Conservation (phyloP, 2,888 invertebrate species). For the Ecliptopera silaceata region DNA sequence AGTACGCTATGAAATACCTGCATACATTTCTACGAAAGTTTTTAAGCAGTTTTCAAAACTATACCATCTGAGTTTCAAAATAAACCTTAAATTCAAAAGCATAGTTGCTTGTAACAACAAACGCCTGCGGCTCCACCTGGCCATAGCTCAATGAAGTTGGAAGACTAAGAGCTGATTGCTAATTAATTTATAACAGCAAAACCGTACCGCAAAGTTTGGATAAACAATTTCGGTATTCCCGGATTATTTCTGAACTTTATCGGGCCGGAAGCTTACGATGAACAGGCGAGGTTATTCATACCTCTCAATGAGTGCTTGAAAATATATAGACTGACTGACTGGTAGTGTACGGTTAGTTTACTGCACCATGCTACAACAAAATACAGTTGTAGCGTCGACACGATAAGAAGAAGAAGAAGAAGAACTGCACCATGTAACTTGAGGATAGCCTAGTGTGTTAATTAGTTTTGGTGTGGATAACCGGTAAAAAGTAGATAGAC, state of each 20-base stretch:
- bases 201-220: conserved; percentile 14
- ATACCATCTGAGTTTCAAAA: conserved; percentile 28
- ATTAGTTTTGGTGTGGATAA: too few relatives aligned
- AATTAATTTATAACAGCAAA: conserved; percentile 59
- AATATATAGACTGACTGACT: too few relatives aligned
- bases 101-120: conserved; percentile 58
- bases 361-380: too few relatives aligned
- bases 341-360: too few relatives aligned
- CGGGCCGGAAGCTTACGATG: conserved; percentile 26
- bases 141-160: conserved; percentile 29
- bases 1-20: too few relatives aligned
- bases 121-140: conserved; percentile 37
- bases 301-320: neutral
- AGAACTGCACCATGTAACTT: too few relatives aligned
- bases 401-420: too few relatives aligned
- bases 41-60: neutral
- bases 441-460: too few relatives aligned
- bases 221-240: conserved; percentile 40
- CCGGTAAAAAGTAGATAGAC: too few relatives aligned
- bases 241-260: conserved; percentile 37
- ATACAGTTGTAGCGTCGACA: too few relatives aligned
- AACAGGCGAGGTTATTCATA: conserved; percentile 13
- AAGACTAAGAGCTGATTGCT: conserved; percentile 46
- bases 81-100: conserved; percentile 44
- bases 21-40: neutral